A percentile compares a stretch with the other conserved stretches of the same genome.
These are phyloP conservation scores for Clarias laeviceps DNA, from an alignment of 2,797 vertebrate genomes.

Conservation along the genomic window DNA sequence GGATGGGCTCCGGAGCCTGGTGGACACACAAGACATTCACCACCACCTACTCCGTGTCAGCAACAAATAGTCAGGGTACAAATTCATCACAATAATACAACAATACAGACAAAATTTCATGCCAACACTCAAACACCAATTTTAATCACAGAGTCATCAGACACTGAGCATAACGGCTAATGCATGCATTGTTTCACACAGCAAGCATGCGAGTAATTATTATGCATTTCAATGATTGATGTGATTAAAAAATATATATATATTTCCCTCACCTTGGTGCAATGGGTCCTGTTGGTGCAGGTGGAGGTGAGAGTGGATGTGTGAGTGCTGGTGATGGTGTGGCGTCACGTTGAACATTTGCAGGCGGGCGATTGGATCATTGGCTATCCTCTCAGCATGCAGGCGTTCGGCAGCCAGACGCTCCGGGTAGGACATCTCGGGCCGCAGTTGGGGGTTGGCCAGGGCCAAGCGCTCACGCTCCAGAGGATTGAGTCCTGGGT, in stretches of 20 bases:
- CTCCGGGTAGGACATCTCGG: conserved; percentile 97
- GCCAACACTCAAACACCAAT: conserved; percentile 38
- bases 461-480: conserved; percentile 95
- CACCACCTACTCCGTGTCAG: conserved; percentile 77
- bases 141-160: not conserved
- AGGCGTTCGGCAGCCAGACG: conserved; percentile 94
- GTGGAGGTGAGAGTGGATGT: conserved; percentile 98
- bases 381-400: conserved; percentile 95
- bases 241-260: not conserved
- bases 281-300: conserved; percentile 98
- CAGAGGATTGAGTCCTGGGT: conserved; percentile 91
- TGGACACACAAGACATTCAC: conserved; percentile 85
- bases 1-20: conserved; percentile 93
- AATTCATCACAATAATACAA: conserved; percentile 50
- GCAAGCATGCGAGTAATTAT: not conserved
- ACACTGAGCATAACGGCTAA: not conserved
- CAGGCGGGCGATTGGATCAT: conserved; percentile 93
- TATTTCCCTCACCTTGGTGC: conserved; percentile 88
- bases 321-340: conserved; percentile 98
- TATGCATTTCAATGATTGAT: not conserved
- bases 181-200: conserved; percentile 16
- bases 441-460: conserved; percentile 90
- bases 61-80: conserved; percentile 67
- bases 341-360: conserved; percentile 99
- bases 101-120: conserved; percentile 46